phyloP scores from a whole-genome alignment of 2,797 vertebrate genomes.

The Aplochiton taeniatus region DNA sequence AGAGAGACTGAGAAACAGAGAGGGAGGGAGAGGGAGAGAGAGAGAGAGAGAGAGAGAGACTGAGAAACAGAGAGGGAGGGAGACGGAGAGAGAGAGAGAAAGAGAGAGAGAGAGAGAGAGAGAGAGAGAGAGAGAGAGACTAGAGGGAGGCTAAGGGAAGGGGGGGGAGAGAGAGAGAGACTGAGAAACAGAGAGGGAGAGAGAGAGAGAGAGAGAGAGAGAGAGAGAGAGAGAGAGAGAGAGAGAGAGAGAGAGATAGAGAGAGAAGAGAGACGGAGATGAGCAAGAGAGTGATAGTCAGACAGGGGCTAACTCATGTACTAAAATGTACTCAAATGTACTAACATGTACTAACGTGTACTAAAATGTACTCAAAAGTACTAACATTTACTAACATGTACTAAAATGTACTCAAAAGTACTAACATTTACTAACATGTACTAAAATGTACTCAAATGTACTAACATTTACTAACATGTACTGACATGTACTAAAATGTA shows the following conservation, averaged over 20 bases:
- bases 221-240: slow-evolving; percentile 21
- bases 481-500: no score
- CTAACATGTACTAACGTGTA: no score
- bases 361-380: no score
- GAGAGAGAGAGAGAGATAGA: not conserved
- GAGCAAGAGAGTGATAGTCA: not conserved
- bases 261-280: no score
- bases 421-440: no score
- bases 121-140: slow-evolving; percentile 34
- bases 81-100: slow-evolving; percentile 15
- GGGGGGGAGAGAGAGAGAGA: slow-evolving; percentile 1
- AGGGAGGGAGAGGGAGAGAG: slow-evolving; percentile 11
- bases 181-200: slow-evolving; percentile 47
- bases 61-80: slow-evolving; percentile 40
- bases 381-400: no score
- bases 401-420: no score
- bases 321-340: no score
- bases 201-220: not conserved
- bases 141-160: slow-evolving; percentile 1
- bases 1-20: no score
- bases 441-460: no score
- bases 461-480: no score
- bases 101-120: slow-evolving; percentile 6
- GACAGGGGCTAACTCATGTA: no score
- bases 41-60: slow-evolving; percentile 44